These are phyloP conservation scores for Hecatera dysodea DNA, from an alignment of 2,888 invertebrate genomes.

Conservation along the genomic window DNA sequence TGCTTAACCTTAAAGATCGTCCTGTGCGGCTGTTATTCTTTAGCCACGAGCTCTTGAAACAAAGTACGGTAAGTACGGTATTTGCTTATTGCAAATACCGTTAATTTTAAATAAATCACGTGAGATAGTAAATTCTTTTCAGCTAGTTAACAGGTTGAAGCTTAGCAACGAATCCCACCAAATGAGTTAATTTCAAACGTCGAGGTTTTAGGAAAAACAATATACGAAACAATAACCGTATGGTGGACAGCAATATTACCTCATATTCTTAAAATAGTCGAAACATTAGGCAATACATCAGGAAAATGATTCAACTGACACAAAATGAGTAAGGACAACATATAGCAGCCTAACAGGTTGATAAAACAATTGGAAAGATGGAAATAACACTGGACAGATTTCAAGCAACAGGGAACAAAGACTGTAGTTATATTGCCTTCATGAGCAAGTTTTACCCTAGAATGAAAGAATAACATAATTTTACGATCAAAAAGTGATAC, in stretches of 20 bases:
- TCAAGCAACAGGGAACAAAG: neutral
- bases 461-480: neutral
- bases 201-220: neutral
- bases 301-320: conserved; percentile 42
- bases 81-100: no score
- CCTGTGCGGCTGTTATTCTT: no score
- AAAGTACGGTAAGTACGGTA: no score
- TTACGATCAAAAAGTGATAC: neutral
- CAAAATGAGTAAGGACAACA: neutral
- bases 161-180: neutral
- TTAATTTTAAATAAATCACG: no score
- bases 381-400: neutral
- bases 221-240: conserved; percentile 34
- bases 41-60: no score
- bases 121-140: no score
- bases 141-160: no score
- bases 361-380: neutral
- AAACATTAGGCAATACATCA: conserved; percentile 26
- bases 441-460: neutral
- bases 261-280: conserved; percentile 39
- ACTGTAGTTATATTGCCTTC: neutral
- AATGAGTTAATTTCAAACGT: neutral
- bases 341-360: neutral
- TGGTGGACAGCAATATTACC: conserved; percentile 2
- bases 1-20: no score